Percentiles rank a stretch among this genome's conserved stretches.
Evolutionary conservation across 2,113 vertebrate species (phyloP).

Genomic region (Isurus oxyrinchus): DNA sequence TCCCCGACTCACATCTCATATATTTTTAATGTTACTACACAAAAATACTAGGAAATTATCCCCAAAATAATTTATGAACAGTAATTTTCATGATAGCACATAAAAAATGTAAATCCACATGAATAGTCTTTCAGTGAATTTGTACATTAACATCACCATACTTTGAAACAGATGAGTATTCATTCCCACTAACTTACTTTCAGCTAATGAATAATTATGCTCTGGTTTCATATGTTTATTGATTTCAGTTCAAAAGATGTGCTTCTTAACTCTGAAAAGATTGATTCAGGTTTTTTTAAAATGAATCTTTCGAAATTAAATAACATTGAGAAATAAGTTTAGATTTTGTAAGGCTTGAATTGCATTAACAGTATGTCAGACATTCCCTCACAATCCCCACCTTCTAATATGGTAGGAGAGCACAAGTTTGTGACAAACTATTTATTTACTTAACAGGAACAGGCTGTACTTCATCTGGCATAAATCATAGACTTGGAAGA

Average conservation of each 20-base stretch:
- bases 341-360: neutral
- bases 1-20: neutral
- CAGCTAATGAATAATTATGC: neutral
- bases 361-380: neutral
- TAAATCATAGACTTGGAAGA: slow-evolving; percentile 22
- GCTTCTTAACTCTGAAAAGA: neutral
- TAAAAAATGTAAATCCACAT: neutral
- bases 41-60: neutral
- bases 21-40: neutral
- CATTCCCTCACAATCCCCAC: slow-evolving; percentile 6
- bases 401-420: slow-evolving; percentile 1
- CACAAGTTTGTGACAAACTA: slow-evolving; percentile 29
- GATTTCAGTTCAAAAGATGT: neutral
- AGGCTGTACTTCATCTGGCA: slow-evolving; percentile 36
- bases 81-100: neutral
- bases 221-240: neutral
- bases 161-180: neutral
- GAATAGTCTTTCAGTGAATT: neutral
- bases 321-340: neutral
- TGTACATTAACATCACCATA: neutral
- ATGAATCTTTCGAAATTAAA: neutral
- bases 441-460: slow-evolving; percentile 35
- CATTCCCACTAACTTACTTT: neutral
- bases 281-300: neutral
- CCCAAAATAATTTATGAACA: neutral